Percentiles rank a stretch among this genome's conserved stretches.
phyloP scores from a whole-genome alignment of 1,140 invertebrate species.

The Drosophila kohkoa region DNA sequence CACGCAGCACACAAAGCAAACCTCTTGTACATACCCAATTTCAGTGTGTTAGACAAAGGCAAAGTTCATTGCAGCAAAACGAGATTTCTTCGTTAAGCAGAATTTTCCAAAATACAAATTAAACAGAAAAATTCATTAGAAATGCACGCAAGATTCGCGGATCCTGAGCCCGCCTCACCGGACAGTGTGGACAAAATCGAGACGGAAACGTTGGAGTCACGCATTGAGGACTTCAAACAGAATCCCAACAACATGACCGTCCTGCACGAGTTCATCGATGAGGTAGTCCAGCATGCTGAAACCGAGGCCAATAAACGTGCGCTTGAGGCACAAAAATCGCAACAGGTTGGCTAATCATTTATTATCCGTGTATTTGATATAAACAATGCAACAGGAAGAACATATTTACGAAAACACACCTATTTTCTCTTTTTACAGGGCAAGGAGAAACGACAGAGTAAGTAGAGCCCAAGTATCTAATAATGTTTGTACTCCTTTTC shows the following conservation, averaged over 20 bases:
- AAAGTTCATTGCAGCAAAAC: constrained; percentile 17
- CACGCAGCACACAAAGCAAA: constrained; percentile 50
- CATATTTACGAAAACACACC: constrained; percentile 13
- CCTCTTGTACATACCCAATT: constrained; percentile 70
- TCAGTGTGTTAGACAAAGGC: constrained; percentile 54
- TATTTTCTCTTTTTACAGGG: constrained; percentile 62
- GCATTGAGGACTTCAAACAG: constrained; percentile 77
- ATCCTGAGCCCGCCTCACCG: constrained; percentile 69
- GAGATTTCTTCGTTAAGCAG: neutral
- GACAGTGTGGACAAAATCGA: constrained; percentile 64
- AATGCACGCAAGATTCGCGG: constrained; percentile 83
- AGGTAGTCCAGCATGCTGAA: constrained; percentile 78
- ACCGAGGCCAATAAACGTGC: constrained; percentile 70
- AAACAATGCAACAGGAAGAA: constrained; percentile 13
- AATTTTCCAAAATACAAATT: constrained; percentile 13
- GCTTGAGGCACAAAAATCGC: constrained; percentile 68
- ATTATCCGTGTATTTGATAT: constrained; percentile 8
- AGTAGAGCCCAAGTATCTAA: constrained; percentile 47
- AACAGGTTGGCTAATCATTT: constrained; percentile 76
- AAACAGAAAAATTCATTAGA: constrained; percentile 38
- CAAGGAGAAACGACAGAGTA: constrained; percentile 81
- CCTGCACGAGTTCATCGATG: constrained; percentile 75
- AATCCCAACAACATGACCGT: constrained; percentile 79
- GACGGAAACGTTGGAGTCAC: constrained; percentile 59
- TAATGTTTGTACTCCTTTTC: constrained; percentile 4